phyloP scores from a whole-genome alignment of 2,888 invertebrate genomes.

The Eupeodes luniger region DNA sequence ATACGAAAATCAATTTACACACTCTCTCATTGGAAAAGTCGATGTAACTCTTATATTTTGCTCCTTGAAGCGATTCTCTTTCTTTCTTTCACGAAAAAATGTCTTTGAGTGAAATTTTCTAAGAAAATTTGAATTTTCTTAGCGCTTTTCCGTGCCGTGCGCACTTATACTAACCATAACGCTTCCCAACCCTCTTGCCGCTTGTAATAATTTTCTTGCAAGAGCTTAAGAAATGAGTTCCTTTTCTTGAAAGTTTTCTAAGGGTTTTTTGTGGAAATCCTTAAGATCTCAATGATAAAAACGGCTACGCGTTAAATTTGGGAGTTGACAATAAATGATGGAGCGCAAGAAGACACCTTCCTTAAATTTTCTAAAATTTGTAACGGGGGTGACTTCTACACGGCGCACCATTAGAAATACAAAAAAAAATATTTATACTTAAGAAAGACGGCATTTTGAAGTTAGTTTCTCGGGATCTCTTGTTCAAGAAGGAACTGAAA shows the following conservation, averaged over 20 bases:
- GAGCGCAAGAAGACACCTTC: conserved; percentile 65
- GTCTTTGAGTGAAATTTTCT: conserved; percentile 51
- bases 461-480: conserved; percentile 83
- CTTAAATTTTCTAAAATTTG: conserved; percentile 36
- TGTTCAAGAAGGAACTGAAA: conserved; percentile 79
- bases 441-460: conserved; percentile 79
- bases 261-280: conserved; percentile 48
- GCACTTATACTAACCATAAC: conserved; percentile 7
- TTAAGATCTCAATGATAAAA: conserved; percentile 38
- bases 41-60: not conserved
- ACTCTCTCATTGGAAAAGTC: conserved; percentile 1
- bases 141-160: not conserved
- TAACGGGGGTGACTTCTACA: conserved; percentile 59
- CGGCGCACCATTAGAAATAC: conserved; percentile 54
- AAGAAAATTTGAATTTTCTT: conserved; percentile 39
- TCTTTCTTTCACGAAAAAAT: conserved; percentile 4
- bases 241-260: conserved; percentile 35
- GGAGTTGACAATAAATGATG: conserved; percentile 67
- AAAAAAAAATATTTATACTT: conserved; percentile 83
- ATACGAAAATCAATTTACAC: not conserved
- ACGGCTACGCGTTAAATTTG: conserved; percentile 41
- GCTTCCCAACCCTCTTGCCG: not conserved
- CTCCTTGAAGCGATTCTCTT: conserved; percentile 5
- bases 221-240: conserved; percentile 32
- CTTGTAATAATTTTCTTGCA: conserved; percentile 1